Conservation (phyloP, 2,797 vertebrate species). For the Lophius americanus region DNA sequence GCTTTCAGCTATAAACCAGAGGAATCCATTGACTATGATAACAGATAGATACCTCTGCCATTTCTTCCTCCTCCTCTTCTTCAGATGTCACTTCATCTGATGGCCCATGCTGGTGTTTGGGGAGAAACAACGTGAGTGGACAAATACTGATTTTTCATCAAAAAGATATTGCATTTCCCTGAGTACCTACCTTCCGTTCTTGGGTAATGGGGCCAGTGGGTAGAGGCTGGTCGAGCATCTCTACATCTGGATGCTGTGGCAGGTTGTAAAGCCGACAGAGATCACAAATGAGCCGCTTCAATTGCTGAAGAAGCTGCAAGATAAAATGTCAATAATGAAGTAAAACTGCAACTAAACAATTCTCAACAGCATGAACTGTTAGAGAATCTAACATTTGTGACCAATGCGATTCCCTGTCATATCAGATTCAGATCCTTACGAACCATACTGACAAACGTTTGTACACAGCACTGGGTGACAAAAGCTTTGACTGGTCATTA, state of each 20-base stretch:
- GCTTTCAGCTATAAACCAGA: background rate
- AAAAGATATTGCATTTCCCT: background rate
- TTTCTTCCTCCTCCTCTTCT: slow-evolving; percentile 95
- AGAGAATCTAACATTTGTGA: background rate
- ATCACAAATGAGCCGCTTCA: slow-evolving; percentile 97
- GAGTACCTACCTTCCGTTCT: slow-evolving; percentile 72
- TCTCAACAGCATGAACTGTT: background rate
- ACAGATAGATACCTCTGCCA: slow-evolving; percentile 88
- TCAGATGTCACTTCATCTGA: slow-evolving; percentile 96
- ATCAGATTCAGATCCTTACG: too few relatives aligned
- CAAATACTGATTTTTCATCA: background rate
- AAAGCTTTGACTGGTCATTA: too few relatives aligned
- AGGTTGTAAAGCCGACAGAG: slow-evolving; percentile 97
- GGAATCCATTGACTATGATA: background rate
- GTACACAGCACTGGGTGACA: too few relatives aligned
- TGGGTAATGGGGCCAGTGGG: slow-evolving; percentile 89
- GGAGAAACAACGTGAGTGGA: slow-evolving; percentile 14
- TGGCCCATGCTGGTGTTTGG: slow-evolving; percentile 69
- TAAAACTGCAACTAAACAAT: background rate
- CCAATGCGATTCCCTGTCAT: background rate
- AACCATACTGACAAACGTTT: too few relatives aligned
- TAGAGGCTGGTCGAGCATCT: slow-evolving; percentile 97
- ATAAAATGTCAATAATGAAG: background rate
- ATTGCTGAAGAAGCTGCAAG: slow-evolving; percentile 92
- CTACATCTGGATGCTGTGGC: slow-evolving; percentile 97